phyloP scores from a whole-genome alignment of 2,888 invertebrate species.

The Tenthredo amoena region DNA sequence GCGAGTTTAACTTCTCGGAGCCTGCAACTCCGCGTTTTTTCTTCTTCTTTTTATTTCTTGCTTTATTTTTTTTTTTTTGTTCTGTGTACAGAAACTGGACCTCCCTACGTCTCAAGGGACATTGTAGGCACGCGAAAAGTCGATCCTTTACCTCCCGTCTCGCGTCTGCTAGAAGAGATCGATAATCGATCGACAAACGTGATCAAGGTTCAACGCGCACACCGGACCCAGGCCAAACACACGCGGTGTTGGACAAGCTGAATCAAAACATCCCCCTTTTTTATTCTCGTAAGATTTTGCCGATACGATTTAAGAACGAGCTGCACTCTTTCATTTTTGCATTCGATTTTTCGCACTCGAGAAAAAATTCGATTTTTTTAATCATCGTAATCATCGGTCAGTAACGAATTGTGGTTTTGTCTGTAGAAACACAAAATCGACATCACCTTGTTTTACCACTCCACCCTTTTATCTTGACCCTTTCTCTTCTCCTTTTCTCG shows the following conservation, averaged over 20 bases:
- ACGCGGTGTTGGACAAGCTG: neutral
- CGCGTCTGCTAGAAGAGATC: neutral
- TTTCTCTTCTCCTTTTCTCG: neutral
- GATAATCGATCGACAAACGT: slow-evolving; percentile 19
- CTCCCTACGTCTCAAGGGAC: neutral
- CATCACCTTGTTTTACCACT: neutral
- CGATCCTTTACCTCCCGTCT: slow-evolving; percentile 23
- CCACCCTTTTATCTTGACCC: neutral
- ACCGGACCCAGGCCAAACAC: neutral
- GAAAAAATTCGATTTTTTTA: neutral
- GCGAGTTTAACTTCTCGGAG: slow-evolving; percentile 3
- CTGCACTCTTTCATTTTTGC: neutral
- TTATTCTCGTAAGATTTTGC: neutral
- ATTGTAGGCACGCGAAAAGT: neutral
- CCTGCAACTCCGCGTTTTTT: slow-evolving; percentile 3
- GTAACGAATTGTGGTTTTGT: neutral
- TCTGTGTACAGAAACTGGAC: neutral
- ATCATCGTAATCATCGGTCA: neutral
- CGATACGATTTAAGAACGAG: neutral
- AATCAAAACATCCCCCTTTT: slow-evolving; percentile 22
- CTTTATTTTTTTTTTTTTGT: neutral
- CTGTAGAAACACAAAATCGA: neutral
- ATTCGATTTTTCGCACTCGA: neutral
- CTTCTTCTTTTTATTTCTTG: neutral
- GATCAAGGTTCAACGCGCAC: slow-evolving; percentile 3